These are phyloP conservation scores for Porphyrio hochstetteri DNA, from an alignment of 2,113 vertebrate species.

Conservation along the genomic window DNA sequence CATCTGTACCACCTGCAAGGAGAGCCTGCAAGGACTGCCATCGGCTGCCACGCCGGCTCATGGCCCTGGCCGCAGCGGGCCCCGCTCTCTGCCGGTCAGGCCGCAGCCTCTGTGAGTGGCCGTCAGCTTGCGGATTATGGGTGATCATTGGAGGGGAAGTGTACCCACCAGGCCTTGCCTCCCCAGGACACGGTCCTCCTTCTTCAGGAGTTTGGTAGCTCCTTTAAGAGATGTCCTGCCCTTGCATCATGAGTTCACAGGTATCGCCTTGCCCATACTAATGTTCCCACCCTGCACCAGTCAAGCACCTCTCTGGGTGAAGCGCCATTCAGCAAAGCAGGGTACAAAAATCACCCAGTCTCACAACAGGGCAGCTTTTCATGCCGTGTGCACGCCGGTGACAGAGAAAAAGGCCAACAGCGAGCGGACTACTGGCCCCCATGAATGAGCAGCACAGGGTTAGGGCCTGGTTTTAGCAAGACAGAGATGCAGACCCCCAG, in stretches of 20 bases:
- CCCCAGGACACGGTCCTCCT: neutral
- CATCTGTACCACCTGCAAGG: too few species aligned
- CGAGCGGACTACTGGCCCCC: rapidly evolving
- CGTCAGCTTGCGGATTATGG: neutral
- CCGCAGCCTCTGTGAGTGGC: rapidly evolving
- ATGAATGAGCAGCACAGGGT: rapidly evolving
- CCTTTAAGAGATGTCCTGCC: neutral
- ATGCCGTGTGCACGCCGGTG: rapidly evolving
- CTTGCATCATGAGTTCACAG: rapidly evolving
- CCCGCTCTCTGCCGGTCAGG: neutral
- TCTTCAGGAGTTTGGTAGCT: neutral
- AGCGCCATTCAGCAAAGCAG: neutral
- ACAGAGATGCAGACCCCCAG: neutral
- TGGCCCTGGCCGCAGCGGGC: rapidly evolving
- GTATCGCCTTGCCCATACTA: neutral
- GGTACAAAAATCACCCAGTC: neutral
- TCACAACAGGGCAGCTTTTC: neutral
- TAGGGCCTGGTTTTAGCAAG: neutral
- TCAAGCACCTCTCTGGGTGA: neutral
- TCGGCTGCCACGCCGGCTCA: rapidly evolving
- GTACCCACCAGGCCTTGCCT: neutral
- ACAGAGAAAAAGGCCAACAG: neutral
- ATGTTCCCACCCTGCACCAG: neutral
- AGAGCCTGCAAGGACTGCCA: rapidly evolving
- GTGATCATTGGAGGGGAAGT: neutral